phyloP scores from a whole-genome alignment of 2,888 invertebrate genomes.

The Diplazon laetatorius region DNA sequence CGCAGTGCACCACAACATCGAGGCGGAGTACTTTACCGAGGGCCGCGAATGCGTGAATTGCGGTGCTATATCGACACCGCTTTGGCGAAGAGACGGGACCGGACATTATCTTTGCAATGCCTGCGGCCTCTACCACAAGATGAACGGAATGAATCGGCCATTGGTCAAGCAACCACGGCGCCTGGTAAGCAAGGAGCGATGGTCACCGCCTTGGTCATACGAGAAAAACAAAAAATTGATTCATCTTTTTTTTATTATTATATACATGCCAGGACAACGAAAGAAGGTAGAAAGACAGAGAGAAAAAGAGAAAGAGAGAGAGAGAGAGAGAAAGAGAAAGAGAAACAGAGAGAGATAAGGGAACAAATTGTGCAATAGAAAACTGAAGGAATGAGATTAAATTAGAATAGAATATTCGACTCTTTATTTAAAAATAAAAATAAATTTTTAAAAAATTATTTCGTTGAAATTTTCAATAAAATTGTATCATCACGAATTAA shows the following conservation, averaged over 20 bases:
- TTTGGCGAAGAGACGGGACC: slow-evolving; percentile 98
- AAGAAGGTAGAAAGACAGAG: slow-evolving; percentile 35
- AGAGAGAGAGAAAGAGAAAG: slow-evolving; percentile 24
- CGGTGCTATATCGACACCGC: slow-evolving; percentile 97
- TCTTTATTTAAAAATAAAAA: neutral
- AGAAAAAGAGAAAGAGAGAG: slow-evolving; percentile 54
- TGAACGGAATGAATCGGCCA: slow-evolving; percentile 97
- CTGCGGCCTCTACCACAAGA: slow-evolving; percentile 99
- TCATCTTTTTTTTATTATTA: no score
- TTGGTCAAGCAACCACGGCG: slow-evolving; percentile 95
- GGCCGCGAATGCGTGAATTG: slow-evolving; percentile 99
- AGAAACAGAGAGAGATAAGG: slow-evolving; percentile 8
- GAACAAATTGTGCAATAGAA: slow-evolving; percentile 15
- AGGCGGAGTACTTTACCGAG: slow-evolving; percentile 85
- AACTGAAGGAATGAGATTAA: slow-evolving; percentile 40
- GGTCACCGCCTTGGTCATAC: slow-evolving; percentile 79
- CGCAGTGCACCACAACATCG: slow-evolving; percentile 80
- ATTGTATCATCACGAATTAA: neutral
- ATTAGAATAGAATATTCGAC: slow-evolving; percentile 31
- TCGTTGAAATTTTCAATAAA: neutral
- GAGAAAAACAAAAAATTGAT: slow-evolving; percentile 50
- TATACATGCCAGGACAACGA: slow-evolving; percentile 11
- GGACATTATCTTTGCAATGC: slow-evolving; percentile 99
- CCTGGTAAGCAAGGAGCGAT: slow-evolving; percentile 91
- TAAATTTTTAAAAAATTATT: neutral